Evolutionary conservation across 1,140 invertebrate genomes (phyloP).

Genomic region (Drosophila malerkotliana): DNA sequence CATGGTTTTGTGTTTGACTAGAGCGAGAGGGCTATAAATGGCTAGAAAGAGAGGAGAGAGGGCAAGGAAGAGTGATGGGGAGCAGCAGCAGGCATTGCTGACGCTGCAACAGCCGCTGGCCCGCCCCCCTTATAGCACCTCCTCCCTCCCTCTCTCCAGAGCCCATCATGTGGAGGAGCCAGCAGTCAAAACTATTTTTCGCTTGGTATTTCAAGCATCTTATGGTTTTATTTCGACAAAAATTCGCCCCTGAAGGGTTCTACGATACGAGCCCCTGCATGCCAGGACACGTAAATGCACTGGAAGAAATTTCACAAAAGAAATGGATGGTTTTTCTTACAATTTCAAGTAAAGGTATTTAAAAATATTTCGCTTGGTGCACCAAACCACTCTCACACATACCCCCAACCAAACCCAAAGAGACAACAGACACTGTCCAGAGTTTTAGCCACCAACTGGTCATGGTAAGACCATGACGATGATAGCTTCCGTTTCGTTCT

Average conservation of each 20-base stretch:
- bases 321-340: too few relatives aligned
- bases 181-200: conserved; percentile 80
- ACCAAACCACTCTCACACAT: background rate
- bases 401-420: background rate
- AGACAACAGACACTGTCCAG: conserved; percentile 36
- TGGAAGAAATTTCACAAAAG: background rate
- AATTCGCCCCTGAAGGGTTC: conserved; percentile 74
- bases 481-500: conserved; percentile 51
- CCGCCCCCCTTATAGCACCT: background rate
- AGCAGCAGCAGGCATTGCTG: conserved; percentile 27
- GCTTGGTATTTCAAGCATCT: conserved; percentile 81
- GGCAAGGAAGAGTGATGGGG: background rate
- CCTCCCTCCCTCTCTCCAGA: background rate
- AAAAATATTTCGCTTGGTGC: background rate
- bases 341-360: background rate
- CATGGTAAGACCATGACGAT: conserved; percentile 40
- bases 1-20: conserved; percentile 78
- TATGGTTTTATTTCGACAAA: conserved; percentile 80
- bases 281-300: conserved; percentile 39
- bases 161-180: conserved; percentile 19
- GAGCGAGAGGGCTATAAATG: conserved; percentile 9
- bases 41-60: background rate
- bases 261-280: conserved; percentile 67
- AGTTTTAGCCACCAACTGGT: conserved; percentile 41
- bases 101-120: conserved; percentile 40